Evolutionary conservation across 2,888 invertebrate species (phyloP).

Genomic region (Lasioglossum zephyrum): DNA sequence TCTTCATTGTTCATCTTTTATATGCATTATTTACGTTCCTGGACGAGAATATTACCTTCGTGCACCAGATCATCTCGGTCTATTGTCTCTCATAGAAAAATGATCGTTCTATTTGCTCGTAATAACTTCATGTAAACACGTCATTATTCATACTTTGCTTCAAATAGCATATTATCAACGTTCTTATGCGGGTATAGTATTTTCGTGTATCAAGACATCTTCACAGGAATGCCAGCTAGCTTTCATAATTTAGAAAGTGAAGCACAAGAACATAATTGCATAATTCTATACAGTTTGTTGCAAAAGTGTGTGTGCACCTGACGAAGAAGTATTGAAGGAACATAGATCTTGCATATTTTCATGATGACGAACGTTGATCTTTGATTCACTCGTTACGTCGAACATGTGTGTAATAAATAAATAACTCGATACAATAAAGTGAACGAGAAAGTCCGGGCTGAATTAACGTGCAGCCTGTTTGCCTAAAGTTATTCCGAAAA

Average conservation of each 20-base stretch:
- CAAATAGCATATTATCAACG: neutral
- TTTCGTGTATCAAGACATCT: neutral
- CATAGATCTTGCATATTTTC: too few species aligned
- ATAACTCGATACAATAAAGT: neutral
- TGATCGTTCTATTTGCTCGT: neutral
- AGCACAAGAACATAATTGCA: neutral
- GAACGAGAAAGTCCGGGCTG: neutral
- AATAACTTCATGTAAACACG: neutral
- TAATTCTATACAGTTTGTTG: neutral
- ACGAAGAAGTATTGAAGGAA: too few species aligned
- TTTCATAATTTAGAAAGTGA: neutral
- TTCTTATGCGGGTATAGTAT: neutral
- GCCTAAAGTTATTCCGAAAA: neutral
- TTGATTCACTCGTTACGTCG: too few species aligned
- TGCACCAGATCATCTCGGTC: neutral
- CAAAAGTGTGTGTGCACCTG: too few species aligned
- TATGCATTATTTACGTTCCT: neutral
- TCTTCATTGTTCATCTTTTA: neutral
- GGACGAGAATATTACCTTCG: neutral
- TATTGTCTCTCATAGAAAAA: neutral
- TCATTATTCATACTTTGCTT: neutral
- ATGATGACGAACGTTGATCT: too few species aligned
- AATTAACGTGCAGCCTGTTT: neutral
- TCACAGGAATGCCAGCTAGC: neutral
- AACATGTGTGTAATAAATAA: too few species aligned